Conservation (phyloP, 2,797 vertebrate species). For the Sebastes iracundus region DNA sequence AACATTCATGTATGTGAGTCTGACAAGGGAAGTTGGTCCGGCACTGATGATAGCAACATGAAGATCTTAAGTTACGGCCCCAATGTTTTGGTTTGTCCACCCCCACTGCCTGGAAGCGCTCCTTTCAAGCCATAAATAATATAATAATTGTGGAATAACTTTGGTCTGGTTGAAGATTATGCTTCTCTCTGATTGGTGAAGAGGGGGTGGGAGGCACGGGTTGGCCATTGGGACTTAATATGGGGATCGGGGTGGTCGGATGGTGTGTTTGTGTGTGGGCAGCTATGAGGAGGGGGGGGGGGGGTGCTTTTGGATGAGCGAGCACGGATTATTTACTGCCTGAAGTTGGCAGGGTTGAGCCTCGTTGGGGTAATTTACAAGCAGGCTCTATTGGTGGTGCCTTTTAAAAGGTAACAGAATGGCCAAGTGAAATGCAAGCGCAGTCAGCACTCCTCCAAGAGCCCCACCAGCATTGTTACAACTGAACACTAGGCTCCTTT, state of each 20-base stretch:
- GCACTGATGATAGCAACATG: constrained; percentile 47
- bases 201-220: constrained; percentile 59
- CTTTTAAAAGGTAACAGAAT: constrained; percentile 78
- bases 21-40: constrained; percentile 35
- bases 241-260: constrained; percentile 48
- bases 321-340: constrained; percentile 80
- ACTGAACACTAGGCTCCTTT: constrained; percentile 31
- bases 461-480: constrained; percentile 45
- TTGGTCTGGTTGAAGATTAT: constrained; percentile 66
- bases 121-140: constrained; percentile 71
- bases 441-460: constrained; percentile 67
- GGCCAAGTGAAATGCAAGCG: constrained; percentile 78
- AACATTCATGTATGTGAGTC: constrained; percentile 31
- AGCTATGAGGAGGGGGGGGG: constrained; percentile 12
- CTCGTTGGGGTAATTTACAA: constrained; percentile 81
- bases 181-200: constrained; percentile 71
- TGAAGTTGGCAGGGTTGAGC: constrained; percentile 78
- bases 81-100: constrained; percentile 68
- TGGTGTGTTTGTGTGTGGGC: constrained; percentile 62
- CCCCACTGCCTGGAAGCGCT: constrained; percentile 66
- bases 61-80: constrained; percentile 52
- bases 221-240: constrained; percentile 53
- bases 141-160: constrained; percentile 73
- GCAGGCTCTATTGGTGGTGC: constrained; percentile 76
- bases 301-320: constrained; percentile 70